Conservation (phyloP, 2,113 vertebrate genomes). For the Dasyurus viverrinus region DNA sequence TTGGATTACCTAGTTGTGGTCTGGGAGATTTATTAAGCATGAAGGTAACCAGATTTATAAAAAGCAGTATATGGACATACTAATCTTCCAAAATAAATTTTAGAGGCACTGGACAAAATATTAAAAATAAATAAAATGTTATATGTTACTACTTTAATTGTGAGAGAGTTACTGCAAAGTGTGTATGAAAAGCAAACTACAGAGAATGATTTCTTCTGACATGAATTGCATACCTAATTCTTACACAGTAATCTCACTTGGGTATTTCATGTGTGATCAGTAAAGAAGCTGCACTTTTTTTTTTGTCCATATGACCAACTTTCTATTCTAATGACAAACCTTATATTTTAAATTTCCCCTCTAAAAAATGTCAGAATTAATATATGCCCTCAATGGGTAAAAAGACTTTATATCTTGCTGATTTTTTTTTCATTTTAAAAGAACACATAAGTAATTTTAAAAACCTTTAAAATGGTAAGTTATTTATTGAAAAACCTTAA, state of each 20-base stretch:
- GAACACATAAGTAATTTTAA: background rate
- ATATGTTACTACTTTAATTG: background rate
- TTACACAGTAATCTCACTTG: constrained; percentile 36
- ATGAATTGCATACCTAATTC: constrained; percentile 10
- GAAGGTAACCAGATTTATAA: background rate
- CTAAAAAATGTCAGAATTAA: constrained; percentile 22
- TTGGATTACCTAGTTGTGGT: background rate
- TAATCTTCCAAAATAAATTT: constrained; percentile 33
- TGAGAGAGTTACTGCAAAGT: background rate
- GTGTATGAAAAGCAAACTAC: constrained; percentile 11
- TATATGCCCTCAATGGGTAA: background rate
- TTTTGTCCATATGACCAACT: background rate
- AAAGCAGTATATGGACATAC: constrained; percentile 4
- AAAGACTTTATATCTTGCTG: background rate
- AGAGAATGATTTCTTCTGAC: background rate
- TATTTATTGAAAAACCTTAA: constrained; percentile 1
- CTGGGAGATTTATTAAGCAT: constrained; percentile 6
- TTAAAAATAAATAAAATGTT: background rate
- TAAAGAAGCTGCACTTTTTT: constrained; percentile 32
- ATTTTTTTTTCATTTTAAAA: constrained; percentile 1
- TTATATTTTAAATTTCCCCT: background rate
- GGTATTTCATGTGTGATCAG: background rate
- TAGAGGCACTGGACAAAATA: constrained; percentile 7
- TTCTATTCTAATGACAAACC: constrained; percentile 6
- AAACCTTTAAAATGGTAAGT: constrained; percentile 42